Percentiles rank a stretch among this genome's conserved stretches.
Evolutionary conservation across 92 coral and sea anemone genomes (phyloP).

Genomic region (Siderastrea radians): DNA sequence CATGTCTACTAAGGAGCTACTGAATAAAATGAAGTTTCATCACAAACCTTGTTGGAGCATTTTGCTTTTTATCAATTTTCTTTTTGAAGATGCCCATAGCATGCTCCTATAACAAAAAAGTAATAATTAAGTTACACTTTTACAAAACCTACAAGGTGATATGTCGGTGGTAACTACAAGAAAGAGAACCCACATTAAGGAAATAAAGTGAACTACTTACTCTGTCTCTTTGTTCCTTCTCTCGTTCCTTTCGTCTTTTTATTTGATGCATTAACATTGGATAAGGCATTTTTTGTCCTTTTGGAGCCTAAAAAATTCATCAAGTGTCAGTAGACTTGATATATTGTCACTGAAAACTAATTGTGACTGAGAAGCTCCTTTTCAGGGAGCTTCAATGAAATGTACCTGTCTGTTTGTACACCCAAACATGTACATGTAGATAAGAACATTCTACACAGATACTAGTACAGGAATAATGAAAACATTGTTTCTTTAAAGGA

Average conservation of each 20-base stretch:
- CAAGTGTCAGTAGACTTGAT: no score
- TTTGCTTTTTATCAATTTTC: slow-evolving; percentile 63
- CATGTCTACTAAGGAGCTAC: no score
- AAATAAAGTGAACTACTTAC: slow-evolving; percentile 42
- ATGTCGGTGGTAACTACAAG: not conserved
- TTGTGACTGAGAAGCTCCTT: no score
- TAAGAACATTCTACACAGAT: no score
- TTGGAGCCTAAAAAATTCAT: slow-evolving; percentile 73
- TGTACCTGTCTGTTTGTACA: no score
- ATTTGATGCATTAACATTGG: slow-evolving; percentile 76
- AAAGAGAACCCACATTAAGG: not conserved
- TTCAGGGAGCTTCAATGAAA: no score
- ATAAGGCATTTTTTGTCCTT: slow-evolving; percentile 86
- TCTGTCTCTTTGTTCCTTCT: slow-evolving; percentile 74
- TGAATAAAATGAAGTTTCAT: no score
- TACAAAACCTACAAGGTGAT: no score
- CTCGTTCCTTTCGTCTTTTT: slow-evolving; percentile 76
- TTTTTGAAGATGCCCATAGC: slow-evolving; percentile 91
- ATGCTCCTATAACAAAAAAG: slow-evolving; percentile 46
- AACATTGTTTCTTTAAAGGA: no score
- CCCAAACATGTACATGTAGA: no score
- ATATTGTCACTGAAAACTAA: not conserved
- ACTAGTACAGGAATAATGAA: no score
- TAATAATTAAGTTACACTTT: not conserved
- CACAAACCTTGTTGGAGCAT: slow-evolving; percentile 66